These are phyloP conservation scores for Heliothis virescens DNA, from an alignment of 1,140 invertebrate species.

Conservation along the genomic window DNA sequence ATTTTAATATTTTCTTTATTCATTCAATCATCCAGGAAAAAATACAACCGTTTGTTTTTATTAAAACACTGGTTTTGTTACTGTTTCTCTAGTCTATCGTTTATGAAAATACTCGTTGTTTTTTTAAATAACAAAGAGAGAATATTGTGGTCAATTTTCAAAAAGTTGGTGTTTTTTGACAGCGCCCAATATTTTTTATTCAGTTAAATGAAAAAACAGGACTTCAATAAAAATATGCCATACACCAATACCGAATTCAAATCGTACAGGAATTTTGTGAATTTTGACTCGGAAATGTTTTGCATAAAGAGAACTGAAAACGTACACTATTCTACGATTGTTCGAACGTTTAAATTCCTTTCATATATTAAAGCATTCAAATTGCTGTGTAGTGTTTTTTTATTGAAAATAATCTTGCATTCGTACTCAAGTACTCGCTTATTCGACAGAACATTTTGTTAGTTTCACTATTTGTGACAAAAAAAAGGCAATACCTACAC, in stretches of 20 bases:
- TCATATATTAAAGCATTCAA: background rate
- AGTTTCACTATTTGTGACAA: no score
- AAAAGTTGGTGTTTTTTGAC: background rate
- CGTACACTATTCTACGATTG: background rate
- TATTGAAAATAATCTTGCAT: no score
- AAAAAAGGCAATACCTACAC: no score
- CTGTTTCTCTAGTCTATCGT: background rate
- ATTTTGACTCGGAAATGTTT: background rate
- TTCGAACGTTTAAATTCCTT: conserved; percentile 2
- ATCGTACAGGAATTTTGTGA: background rate
- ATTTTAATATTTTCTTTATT: no score
- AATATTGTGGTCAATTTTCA: background rate
- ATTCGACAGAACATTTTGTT: no score
- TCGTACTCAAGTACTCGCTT: no score
- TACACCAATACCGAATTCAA: background rate
- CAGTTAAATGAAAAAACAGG: background rate
- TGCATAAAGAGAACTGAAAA: background rate
- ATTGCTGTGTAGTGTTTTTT: no score
- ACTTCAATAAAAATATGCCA: background rate
- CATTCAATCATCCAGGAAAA: no score
- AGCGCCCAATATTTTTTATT: background rate
- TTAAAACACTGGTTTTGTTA: background rate
- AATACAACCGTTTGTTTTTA: background rate
- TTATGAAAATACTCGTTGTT: background rate
- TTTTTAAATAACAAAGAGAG: background rate